These are phyloP conservation scores for Struthidea cinerea DNA, from an alignment of 2,113 vertebrate species.

Conservation along the genomic window DNA sequence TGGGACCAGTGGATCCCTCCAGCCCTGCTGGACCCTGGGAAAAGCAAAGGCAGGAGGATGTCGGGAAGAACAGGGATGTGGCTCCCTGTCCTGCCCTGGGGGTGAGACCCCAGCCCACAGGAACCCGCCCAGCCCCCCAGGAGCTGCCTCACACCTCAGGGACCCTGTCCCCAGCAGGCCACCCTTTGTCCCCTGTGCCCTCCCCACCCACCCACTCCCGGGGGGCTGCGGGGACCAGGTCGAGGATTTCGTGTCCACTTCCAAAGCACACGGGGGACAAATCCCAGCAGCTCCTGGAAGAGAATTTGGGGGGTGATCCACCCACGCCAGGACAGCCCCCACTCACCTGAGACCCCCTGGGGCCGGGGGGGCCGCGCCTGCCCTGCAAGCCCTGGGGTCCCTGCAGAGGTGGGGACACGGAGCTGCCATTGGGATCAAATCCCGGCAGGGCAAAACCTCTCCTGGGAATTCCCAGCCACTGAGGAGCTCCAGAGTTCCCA, in stretches of 20 bases:
- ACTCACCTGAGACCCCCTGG: conserved; percentile 76
- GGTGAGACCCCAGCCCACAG: background rate
- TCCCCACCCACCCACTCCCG: background rate
- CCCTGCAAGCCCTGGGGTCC: conserved; percentile 82
- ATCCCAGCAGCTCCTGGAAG: background rate
- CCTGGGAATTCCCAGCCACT: background rate
- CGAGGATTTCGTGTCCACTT: fast-evolving
- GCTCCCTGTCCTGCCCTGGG: background rate
- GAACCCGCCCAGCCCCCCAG: background rate
- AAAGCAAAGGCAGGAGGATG: background rate
- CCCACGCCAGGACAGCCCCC: background rate
- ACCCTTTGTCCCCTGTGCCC: background rate
- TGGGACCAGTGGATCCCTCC: conserved; percentile 73
- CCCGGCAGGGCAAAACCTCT: background rate
- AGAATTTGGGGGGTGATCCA: fast-evolving
- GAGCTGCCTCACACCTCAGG: background rate
- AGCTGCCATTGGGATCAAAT: background rate
- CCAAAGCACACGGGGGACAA: fast-evolving
- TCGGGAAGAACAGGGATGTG: background rate
- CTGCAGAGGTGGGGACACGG: conserved; percentile 16
- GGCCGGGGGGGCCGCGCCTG: conserved; percentile 72
- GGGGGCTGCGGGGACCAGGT: background rate
- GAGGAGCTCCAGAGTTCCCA: background rate
- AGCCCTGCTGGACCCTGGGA: conserved; percentile 75
- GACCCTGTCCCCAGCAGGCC: background rate